Conservation (phyloP, 1,140 invertebrate genomes). For the Drosophila bifasciata region DNA sequence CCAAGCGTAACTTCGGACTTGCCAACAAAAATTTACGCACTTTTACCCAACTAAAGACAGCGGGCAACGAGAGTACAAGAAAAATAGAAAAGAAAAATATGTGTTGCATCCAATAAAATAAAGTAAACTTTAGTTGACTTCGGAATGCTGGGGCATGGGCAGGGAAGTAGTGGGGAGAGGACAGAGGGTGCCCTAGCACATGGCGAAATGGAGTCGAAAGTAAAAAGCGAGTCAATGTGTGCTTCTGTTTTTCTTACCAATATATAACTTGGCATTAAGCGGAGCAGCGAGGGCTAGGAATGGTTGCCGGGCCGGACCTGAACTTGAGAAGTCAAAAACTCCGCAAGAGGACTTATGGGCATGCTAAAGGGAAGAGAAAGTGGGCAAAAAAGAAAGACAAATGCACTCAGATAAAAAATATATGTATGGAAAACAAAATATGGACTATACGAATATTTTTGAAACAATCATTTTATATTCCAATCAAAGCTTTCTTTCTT, state of each 20-base stretch:
- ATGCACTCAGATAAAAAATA: too few species aligned
- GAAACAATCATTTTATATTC: too few species aligned
- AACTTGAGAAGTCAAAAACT: constrained; percentile 82
- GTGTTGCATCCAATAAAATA: constrained; percentile 66
- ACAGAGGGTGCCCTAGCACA: constrained; percentile 12
- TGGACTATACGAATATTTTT: too few species aligned
- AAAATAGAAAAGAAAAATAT: constrained; percentile 49
- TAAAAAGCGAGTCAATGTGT: constrained; percentile 40
- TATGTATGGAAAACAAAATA: too few species aligned
- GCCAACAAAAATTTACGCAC: constrained; percentile 49
- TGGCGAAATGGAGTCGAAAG: constrained; percentile 29
- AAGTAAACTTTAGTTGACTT: constrained; percentile 55
- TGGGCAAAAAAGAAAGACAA: not conserved
- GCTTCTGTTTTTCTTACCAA: constrained; percentile 64
- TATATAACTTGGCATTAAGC: constrained; percentile 77
- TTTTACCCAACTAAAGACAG: constrained; percentile 42
- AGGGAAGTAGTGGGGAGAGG: not conserved
- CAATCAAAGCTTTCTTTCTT: too few species aligned
- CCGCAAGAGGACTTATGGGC: constrained; percentile 74
- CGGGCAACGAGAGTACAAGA: constrained; percentile 5
- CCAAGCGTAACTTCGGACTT: constrained; percentile 36
- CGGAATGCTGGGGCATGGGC: not conserved
- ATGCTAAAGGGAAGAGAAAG: constrained; percentile 4
- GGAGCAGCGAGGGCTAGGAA: constrained; percentile 22
- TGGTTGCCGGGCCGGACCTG: constrained; percentile 36